Evolutionary conservation across 2,888 invertebrate species (phyloP).

Genomic region (Sinhomidia bicolor): DNA sequence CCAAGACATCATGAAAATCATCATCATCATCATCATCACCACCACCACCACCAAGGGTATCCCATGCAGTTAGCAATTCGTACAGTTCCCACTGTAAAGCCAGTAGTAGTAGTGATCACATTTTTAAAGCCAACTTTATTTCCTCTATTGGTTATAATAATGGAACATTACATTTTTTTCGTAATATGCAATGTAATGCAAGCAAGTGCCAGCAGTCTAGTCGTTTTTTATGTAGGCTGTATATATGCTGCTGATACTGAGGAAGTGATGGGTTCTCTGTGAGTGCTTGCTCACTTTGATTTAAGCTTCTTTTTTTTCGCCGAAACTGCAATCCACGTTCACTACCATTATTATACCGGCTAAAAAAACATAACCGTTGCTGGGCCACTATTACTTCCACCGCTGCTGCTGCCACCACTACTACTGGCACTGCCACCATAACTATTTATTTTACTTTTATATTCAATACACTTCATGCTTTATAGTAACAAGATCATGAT

Average conservation of each 20-base stretch:
- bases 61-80: neutral
- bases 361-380: neutral
- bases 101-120: conserved; percentile 12
- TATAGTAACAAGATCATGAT: conserved; percentile 43
- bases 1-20: conserved; percentile 19
- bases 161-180: conserved; percentile 35
- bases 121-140: conserved; percentile 53
- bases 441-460: conserved; percentile 37
- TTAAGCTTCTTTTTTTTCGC: conserved; percentile 36
- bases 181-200: conserved; percentile 20
- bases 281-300: conserved; percentile 26
- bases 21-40: neutral
- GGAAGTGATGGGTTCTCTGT: neutral
- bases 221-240: neutral
- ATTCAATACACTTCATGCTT: conserved; percentile 23
- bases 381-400: neutral
- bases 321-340: neutral
- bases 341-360: neutral
- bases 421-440: neutral
- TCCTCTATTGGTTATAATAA: conserved; percentile 55
- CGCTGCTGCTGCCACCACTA: neutral
- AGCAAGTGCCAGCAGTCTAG: neutral
- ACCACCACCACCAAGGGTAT: too few species aligned
- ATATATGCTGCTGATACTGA: neutral
- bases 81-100: neutral